Percentiles rank a stretch among this genome's conserved stretches.
These are phyloP conservation scores for Onychomys torridus DNA, from an alignment of 2,797 vertebrate genomes.

Conservation along the genomic window DNA sequence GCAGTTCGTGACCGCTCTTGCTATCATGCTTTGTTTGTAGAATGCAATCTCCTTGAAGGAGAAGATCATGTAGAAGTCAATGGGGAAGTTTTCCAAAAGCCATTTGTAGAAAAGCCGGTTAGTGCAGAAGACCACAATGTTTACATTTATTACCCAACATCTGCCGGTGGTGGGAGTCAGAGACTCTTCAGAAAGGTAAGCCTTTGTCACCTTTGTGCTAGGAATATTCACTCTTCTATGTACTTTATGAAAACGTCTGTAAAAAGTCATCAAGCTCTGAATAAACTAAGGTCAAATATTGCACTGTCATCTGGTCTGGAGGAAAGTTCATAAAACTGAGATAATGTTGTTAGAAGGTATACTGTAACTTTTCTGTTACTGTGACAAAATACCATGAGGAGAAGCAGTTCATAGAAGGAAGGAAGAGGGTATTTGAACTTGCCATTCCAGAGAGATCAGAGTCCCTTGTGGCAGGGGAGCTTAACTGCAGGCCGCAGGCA, in stretches of 20 bases:
- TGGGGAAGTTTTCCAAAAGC: slow-evolving; percentile 94
- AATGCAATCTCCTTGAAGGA: slow-evolving; percentile 94
- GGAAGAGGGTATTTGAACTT: too few species aligned
- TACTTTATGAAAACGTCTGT: slow-evolving; percentile 38
- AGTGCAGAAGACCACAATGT: slow-evolving; percentile 95
- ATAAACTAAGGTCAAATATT: slow-evolving; percentile 16
- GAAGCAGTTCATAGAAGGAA: too few species aligned
- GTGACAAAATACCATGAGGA: not conserved
- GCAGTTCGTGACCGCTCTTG: not conserved
- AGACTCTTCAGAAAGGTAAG: slow-evolving; percentile 94
- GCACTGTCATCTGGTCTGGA: not conserved
- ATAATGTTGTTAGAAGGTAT: not conserved
- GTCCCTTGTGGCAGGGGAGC: not conserved
- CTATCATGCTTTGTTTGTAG: slow-evolving; percentile 80
- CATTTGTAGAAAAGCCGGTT: slow-evolving; percentile 95
- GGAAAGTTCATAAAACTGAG: slow-evolving; percentile 29
- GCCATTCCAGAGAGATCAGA: too few species aligned
- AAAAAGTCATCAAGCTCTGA: not conserved
- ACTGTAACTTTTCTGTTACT: not conserved
- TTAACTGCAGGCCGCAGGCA: not conserved
- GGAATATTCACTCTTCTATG: not conserved
- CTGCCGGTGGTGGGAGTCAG: slow-evolving; percentile 94
- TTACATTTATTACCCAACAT: slow-evolving; percentile 95
- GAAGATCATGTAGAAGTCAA: slow-evolving; percentile 96
- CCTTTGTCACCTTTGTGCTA: not conserved